Evolutionary conservation across 2,113 vertebrate genomes (phyloP).

Genomic region (Corydoras sp.): DNA sequence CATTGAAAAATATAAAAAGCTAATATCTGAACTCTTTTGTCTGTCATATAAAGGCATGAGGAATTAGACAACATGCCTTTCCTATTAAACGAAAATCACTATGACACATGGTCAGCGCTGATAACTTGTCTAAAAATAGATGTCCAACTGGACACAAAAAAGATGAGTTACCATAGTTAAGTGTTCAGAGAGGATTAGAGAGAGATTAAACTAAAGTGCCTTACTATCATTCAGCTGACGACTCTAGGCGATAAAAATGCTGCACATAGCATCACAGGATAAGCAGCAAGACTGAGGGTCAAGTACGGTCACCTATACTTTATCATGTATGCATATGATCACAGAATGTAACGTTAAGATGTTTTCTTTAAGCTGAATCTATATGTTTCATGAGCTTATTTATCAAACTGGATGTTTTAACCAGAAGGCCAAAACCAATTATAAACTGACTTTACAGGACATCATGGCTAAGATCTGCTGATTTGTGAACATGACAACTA

Average conservation of each 20-base stretch:
- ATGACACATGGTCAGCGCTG: slow-evolving; percentile 45
- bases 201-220: background rate
- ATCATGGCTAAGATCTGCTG: too few relatives aligned
- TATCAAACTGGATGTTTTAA: too few relatives aligned
- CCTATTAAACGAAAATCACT: slow-evolving; percentile 28
- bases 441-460: too few relatives aligned
- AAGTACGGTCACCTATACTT: background rate
- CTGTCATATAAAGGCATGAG: slow-evolving; percentile 10
- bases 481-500: too few relatives aligned
- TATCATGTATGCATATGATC: too few relatives aligned
- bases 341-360: too few relatives aligned
- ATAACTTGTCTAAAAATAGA: slow-evolving; percentile 42
- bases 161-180: slow-evolving; percentile 6
- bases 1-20: background rate
- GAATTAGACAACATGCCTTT: slow-evolving; percentile 42
- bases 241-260: background rate
- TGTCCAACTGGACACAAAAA: slow-evolving; percentile 12
- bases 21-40: background rate
- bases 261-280: background rate
- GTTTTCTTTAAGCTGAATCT: too few relatives aligned
- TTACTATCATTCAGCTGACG: background rate
- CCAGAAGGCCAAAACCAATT: too few relatives aligned
- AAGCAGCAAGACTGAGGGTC: background rate
- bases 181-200: background rate
- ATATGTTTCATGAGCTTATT: too few relatives aligned